Percentiles rank a stretch among this genome's conserved stretches.
These are phyloP conservation scores for Pelmatolapia mariae DNA, from an alignment of 2,113 vertebrate species.

Conservation along the genomic window DNA sequence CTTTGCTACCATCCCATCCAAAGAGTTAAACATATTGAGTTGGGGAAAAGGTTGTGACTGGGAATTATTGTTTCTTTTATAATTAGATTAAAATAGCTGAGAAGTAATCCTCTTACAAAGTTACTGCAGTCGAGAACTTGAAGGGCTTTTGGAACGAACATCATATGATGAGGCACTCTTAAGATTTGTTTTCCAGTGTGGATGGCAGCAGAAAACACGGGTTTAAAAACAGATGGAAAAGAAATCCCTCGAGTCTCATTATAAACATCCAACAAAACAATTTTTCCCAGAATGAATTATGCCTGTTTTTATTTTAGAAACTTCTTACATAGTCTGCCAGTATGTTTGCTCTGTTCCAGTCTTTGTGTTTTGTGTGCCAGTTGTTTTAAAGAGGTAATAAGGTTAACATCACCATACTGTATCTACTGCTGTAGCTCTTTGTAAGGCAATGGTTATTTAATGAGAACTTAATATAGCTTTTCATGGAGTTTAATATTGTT, in stretches of 20 bases:
- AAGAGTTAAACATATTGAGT: neutral
- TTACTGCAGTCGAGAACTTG: slow-evolving; percentile 17
- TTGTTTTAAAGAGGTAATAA: neutral
- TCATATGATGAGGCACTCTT: slow-evolving; percentile 51
- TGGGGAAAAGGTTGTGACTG: neutral
- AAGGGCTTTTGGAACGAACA: slow-evolving; percentile 4
- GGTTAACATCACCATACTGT: neutral
- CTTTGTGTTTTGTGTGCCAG: neutral
- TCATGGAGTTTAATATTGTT: too few relatives aligned
- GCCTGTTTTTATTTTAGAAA: neutral
- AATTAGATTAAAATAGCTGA: slow-evolving; percentile 69
- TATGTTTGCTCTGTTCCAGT: neutral
- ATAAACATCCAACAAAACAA: neutral
- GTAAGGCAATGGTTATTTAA: neutral
- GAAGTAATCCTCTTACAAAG: slow-evolving; percentile 66
- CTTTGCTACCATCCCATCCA: neutral
- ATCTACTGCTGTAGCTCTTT: neutral
- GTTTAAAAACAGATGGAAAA: neutral
- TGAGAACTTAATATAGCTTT: neutral
- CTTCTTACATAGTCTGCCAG: neutral
- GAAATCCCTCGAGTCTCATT: neutral
- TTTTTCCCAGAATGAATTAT: neutral
- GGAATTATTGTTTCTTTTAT: slow-evolving; percentile 16
- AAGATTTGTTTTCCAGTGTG: neutral
- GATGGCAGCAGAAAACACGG: neutral